These are phyloP conservation scores for Macropus fuliginosus DNA, from an alignment of 2,797 vertebrate species.

Conservation along the genomic window DNA sequence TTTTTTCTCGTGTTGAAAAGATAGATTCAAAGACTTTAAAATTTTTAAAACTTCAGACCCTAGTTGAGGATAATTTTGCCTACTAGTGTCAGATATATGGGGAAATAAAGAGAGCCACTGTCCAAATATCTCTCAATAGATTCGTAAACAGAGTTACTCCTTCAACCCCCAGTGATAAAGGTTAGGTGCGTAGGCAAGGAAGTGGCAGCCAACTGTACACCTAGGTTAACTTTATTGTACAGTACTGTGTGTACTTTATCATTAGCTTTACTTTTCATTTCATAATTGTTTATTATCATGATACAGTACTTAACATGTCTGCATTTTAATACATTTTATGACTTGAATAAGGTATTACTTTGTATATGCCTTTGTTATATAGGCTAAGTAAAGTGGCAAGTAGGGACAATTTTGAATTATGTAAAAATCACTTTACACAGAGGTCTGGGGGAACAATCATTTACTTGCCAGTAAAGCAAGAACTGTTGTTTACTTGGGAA, in stretches of 20 bases:
- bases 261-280: not conserved
- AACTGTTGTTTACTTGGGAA: not conserved
- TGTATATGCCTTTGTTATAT: not conserved
- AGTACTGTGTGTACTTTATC: not conserved
- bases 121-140: not conserved
- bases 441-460: not conserved
- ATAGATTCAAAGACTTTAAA: not conserved
- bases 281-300: not conserved
- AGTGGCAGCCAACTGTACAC: not conserved
- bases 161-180: not conserved
- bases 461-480: not conserved
- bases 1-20: not conserved
- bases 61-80: not conserved
- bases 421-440: not conserved
- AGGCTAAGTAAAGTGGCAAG: not conserved
- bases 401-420: not conserved
- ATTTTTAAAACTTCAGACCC: not conserved
- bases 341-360: not conserved
- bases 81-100: not conserved
- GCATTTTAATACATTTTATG: not conserved
- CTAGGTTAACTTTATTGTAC: not conserved
- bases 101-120: not conserved
- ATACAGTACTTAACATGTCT: not conserved
- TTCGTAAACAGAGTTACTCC: not conserved
- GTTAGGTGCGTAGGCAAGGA: not conserved